These are phyloP conservation scores for Thelaira solivaga DNA, from an alignment of 2,888 invertebrate species.

Conservation along the genomic window DNA sequence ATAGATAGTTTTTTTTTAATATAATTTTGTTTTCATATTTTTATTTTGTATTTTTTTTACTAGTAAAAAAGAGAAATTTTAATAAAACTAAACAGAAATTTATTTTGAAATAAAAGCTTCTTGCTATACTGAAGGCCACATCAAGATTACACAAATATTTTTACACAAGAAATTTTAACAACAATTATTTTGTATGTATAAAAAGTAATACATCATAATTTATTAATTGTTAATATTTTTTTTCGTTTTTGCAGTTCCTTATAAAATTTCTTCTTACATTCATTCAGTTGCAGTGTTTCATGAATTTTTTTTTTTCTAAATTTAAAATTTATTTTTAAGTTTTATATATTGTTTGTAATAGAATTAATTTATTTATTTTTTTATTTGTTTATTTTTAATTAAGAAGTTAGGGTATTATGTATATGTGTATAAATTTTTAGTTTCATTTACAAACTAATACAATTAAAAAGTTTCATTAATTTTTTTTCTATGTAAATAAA, in stretches of 20 bases:
- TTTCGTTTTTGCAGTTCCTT: slow-evolving; percentile 19
- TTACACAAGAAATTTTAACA: slow-evolving; percentile 37
- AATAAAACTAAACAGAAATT: slow-evolving; percentile 2
- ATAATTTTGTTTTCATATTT: too few relatives aligned
- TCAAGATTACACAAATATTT: slow-evolving; percentile 56
- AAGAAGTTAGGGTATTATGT: too few relatives aligned
- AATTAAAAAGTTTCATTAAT: slow-evolving; percentile 1
- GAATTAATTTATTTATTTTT: slow-evolving; percentile 6
- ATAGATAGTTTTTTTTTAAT: too few relatives aligned
- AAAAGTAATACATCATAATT: too few relatives aligned
- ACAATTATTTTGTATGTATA: slow-evolving; percentile 37
- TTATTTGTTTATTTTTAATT: not conserved
- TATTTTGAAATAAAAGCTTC: slow-evolving; percentile 35
- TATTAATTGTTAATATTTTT: slow-evolving; percentile 28
- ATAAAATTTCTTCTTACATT: slow-evolving; percentile 46
- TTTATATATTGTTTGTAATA: slow-evolving; percentile 30
- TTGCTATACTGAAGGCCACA: slow-evolving; percentile 58
- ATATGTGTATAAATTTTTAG: not conserved
- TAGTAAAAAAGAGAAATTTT: not conserved
- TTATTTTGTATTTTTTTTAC: too few relatives aligned
- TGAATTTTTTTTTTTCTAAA: not conserved
- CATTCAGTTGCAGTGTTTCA: slow-evolving; percentile 9
- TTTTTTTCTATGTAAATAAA: too few relatives aligned
- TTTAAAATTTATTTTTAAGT: slow-evolving; percentile 27
- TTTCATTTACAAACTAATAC: slow-evolving; percentile 35